These are phyloP conservation scores for Mimumesa dahlbomi DNA, from an alignment of 2,888 invertebrate genomes.

Conservation along the genomic window DNA sequence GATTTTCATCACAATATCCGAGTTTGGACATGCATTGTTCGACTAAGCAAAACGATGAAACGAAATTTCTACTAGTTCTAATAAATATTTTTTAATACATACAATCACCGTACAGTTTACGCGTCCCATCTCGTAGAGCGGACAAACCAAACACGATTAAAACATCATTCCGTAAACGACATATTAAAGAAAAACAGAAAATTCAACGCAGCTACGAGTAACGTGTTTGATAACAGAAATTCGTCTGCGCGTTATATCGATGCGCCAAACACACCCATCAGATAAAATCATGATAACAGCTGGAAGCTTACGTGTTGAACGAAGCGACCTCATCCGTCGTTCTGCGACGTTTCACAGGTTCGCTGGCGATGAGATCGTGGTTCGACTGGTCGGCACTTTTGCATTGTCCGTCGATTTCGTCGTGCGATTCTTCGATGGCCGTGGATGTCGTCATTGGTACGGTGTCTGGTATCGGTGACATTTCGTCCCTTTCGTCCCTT, in stretches of 20 bases:
- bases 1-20: too few species aligned
- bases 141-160: too few species aligned
- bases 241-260: neutral
- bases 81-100: too few species aligned
- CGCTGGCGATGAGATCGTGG: constrained; percentile 31
- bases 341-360: constrained; percentile 66
- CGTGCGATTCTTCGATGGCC: constrained; percentile 66
- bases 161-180: too few species aligned
- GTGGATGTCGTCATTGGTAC: constrained; percentile 68
- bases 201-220: neutral
- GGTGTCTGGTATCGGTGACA: constrained; percentile 76
- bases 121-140: too few species aligned
- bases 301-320: constrained; percentile 72
- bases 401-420: constrained; percentile 71
- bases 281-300: constrained; percentile 32
- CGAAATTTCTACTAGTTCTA: too few species aligned
- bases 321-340: constrained; percentile 68
- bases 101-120: too few species aligned
- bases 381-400: constrained; percentile 49
- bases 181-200: too few species aligned
- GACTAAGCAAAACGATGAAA: too few species aligned
- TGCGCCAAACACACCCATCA: neutral
- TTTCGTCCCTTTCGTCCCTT: constrained; percentile 72
- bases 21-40: too few species aligned
- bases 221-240: neutral